Evolutionary conservation across 2,888 invertebrate genomes (phyloP), one percentile per base, ranked within the genome.

Genomic region (Dynastes maya): DNA sequence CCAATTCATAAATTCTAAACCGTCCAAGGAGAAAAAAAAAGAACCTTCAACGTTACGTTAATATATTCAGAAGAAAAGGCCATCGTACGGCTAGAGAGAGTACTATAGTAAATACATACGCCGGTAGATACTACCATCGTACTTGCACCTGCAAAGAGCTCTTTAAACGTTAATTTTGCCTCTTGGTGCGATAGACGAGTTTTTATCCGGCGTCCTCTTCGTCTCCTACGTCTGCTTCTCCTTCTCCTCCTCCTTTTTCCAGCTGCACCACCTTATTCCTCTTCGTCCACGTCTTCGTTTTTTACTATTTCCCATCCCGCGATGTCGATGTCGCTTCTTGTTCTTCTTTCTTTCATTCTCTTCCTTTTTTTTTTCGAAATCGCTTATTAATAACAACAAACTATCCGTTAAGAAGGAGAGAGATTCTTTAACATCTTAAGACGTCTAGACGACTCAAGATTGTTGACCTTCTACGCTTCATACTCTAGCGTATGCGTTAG

Each of bases 371-470:
- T 65, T 65, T 65, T 40, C 40, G 16, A 65, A 65, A 65, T 65
- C 65, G 37, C 40, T 65, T 65, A 65, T 65, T 65, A 65, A 65
- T 65, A 65, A 65, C 40, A 65, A 58, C 55, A 58, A 65, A 65
- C 37, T 65, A 65, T 65, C 65, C 65, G 65, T 32, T 65, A 65
- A 65, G 65, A 37, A 37, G 40, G 16, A 58, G 65, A 65, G 65
- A 58, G 55, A 58, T 51, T 70, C 51, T 70, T 70, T 70, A 70
- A 70, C 70, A 70, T 70, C 70, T 70, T 77, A 68, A 67, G 37
- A 58, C 77, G 77, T 77, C 77, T 77, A 77, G 77, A 77, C 77
- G 67, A 55, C 40, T 55, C 77, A 77, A 77, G 77, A 77, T 77
- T 77, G 68, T 77, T 77, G 77, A 77, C 77, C 77, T 77, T 77